A percentile compares a stretch with the other conserved stretches of the same genome.
Evolutionary conservation across 2,113 vertebrate species (phyloP).

Genomic region (Piaya cayana): DNA sequence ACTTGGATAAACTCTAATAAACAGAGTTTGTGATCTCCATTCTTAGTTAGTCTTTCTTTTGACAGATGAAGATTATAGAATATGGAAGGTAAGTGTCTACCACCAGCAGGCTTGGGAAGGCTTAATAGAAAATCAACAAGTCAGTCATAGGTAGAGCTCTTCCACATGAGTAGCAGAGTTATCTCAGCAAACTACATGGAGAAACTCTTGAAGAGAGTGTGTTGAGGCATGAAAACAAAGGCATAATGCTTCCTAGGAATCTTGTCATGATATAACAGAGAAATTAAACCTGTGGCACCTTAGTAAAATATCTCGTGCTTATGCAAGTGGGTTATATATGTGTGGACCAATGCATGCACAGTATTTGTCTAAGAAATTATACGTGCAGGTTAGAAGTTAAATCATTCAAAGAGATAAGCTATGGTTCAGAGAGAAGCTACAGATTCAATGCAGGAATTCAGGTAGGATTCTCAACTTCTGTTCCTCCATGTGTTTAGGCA

Average conservation of each 20-base stretch:
- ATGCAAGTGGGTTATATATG: neutral
- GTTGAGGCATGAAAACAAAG: neutral
- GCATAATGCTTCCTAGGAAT: neutral
- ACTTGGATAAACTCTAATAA: neutral
- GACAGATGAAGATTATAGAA: constrained; percentile 19
- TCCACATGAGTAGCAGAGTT: neutral
- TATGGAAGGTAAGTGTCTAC: neutral
- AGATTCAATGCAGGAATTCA: neutral
- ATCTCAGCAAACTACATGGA: neutral
- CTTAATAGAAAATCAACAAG: neutral
- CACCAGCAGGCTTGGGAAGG: neutral
- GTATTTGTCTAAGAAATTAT: neutral
- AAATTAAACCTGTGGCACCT: neutral
- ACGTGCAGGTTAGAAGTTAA: neutral
- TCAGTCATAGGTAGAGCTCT: neutral
- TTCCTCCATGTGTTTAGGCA: neutral
- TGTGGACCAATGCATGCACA: neutral
- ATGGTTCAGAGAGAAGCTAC: neutral
- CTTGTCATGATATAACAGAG: neutral
- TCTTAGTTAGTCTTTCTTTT: constrained; percentile 21
- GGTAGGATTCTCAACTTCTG: neutral
- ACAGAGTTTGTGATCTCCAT: neutral
- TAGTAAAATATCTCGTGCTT: neutral
- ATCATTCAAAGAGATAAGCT: neutral
- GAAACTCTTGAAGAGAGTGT: neutral